Conservation (phyloP, 2,113 vertebrate genomes). For the Zosterops pallidus region DNA sequence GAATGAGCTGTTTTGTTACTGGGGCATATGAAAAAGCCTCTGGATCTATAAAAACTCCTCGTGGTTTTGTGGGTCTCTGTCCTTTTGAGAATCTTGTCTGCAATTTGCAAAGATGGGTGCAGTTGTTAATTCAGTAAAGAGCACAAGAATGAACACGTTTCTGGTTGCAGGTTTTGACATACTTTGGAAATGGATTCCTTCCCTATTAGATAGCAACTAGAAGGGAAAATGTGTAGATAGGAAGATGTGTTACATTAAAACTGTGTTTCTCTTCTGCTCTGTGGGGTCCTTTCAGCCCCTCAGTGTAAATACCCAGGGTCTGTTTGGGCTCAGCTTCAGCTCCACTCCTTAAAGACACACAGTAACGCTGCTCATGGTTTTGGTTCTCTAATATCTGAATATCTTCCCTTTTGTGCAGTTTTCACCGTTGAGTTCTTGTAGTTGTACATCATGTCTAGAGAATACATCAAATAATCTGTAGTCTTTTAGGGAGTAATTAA, state of each 20-base stretch:
- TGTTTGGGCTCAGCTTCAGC: no score
- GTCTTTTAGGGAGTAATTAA: neutral
- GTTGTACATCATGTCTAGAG: neutral
- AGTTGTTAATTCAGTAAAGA: neutral
- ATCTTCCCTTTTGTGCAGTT: neutral
- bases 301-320: no score
- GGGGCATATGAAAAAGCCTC: fast-evolving
- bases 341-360: no score
- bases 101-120: fast-evolving
- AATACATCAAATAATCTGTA: neutral
- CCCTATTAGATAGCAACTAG: neutral
- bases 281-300: no score
- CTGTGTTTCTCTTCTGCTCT: neutral
- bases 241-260: neutral
- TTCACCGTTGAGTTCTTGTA: neutral
- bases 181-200: fast-evolving
- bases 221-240: neutral
- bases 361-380: neutral
- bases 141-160: no score
- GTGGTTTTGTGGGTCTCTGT: neutral
- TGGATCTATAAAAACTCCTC: fast-evolving
- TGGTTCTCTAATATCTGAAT: neutral
- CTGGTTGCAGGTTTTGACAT: neutral
- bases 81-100: neutral
- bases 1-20: fast-evolving